Evolutionary conservation across 2,888 invertebrate genomes (phyloP).

Genomic region (Creontiades dilutus): DNA sequence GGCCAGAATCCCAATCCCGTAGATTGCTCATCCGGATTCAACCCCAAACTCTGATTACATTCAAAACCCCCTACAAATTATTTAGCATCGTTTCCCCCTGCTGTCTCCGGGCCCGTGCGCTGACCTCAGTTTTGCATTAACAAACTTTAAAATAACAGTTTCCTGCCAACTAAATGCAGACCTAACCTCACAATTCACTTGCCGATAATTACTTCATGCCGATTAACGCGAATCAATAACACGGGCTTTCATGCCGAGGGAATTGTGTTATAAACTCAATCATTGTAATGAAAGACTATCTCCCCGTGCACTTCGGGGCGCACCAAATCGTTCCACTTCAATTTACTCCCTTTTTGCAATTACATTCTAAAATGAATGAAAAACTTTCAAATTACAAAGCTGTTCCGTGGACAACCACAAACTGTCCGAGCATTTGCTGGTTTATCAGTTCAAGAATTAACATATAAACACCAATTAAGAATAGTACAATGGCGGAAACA

Average conservation of each 20-base stretch:
- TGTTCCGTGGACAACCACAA: background rate
- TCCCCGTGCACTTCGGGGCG: background rate
- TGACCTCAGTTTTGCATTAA: conserved; percentile 70
- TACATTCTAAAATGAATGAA: background rate
- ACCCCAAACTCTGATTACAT: conserved; percentile 71
- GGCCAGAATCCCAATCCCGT: conserved; percentile 42
- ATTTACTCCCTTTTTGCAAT: conserved; percentile 34
- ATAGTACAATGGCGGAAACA: too few species aligned
- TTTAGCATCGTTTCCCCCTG: conserved; percentile 47
- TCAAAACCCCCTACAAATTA: conserved; percentile 67
- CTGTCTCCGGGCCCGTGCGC: conserved; percentile 5
- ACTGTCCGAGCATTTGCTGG: too few species aligned
- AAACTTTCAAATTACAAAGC: conserved; percentile 15
- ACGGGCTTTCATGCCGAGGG: conserved; percentile 40
- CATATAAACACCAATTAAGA: too few species aligned
- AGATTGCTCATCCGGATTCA: conserved; percentile 69
- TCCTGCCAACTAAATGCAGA: conserved; percentile 68
- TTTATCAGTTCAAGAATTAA: too few species aligned
- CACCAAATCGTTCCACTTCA: background rate
- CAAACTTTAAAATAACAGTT: conserved; percentile 70
- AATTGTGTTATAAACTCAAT: conserved; percentile 66
- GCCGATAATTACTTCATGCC: conserved; percentile 67
- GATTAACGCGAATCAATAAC: conserved; percentile 66
- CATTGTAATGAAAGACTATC: conserved; percentile 58
- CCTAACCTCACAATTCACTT: conserved; percentile 63